Base-by-base conservation (phyloP, 2,113 vertebrate genomes). In the Gasterosteus nipponicus region DNA sequence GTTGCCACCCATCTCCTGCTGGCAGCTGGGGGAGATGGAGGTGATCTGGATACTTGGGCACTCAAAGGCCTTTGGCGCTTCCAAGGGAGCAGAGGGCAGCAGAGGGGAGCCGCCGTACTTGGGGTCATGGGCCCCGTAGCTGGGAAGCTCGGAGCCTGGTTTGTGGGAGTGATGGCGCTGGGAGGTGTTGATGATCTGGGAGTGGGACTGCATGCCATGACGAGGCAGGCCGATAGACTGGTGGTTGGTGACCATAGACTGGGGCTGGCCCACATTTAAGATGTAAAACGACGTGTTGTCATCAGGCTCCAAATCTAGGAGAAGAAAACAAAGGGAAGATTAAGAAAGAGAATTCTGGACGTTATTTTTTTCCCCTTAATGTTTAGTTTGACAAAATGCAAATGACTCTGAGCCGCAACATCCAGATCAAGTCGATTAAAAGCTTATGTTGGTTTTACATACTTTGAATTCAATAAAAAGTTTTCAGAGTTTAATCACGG, bases 11-110 rank as follows among this genome's bases (percentile, higher is more conserved):
- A 98, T 94, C 80, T 96, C 97, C 92, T 98, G 98, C 87, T 97
- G 97, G 95, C 97, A 99, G 86, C 96, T 98, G 22, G 98, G 98
- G 56, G 98, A 99, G 89, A 99, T 99, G 4, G 98, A 99, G 75
- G 98, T 99, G 87, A 99, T 99, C 88, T 99, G 97, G 92, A 99
- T 99, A 89, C 98, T 99, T 66, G 98, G 98, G 82, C 98, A 99
- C 86, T 98, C 97, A 69, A 99, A 99, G 69, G 96, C 94, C 89
- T 99, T 99, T 66, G 96, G 95, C 83, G 95, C 95, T 90, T 95
- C 95, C 93, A 89, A 77, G 2, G 86, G 90, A 63, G 84, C 88
- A 12, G 90, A 89, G 56, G 94, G 81, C 68, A 92, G 73, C 42
- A 91, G 61, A 6, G 90, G 89, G 26, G 90, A 89, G 56, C 93